These are phyloP conservation scores for Caenorhabditis drosophilae DNA, from an alignment of 2,888 invertebrate genomes.

Conservation along the genomic window DNA sequence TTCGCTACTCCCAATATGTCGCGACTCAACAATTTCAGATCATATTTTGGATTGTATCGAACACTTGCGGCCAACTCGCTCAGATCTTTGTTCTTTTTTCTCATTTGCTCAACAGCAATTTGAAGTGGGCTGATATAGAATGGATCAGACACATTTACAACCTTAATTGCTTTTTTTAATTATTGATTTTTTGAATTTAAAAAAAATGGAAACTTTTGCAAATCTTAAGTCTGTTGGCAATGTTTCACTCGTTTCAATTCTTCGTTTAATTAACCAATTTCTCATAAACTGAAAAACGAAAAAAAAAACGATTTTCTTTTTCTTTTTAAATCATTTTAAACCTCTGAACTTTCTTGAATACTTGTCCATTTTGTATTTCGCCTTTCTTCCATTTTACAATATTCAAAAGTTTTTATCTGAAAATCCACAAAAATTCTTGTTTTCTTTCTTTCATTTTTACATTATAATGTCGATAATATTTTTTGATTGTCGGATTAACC, in stretches of 20 bases:
- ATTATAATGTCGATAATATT: constrained; percentile 63
- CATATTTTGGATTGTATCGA: constrained; percentile 26
- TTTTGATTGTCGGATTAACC: constrained; percentile 54
- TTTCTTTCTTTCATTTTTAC: constrained; percentile 17
- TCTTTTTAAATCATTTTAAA: no score
- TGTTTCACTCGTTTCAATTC: constrained; percentile 16
- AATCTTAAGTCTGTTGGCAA: constrained; percentile 44
- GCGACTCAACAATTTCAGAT: constrained; percentile 47
- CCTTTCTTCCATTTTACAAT: constrained; percentile 45
- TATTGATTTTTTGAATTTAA: no score
- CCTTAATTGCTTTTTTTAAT: no score
- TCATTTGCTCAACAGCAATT: constrained; percentile 45
- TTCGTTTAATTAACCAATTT: constrained; percentile 51
- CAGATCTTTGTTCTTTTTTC: constrained; percentile 40
- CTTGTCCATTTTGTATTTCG: constrained; percentile 60
- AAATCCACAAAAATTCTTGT: neutral
- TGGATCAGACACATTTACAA: constrained; percentile 25
- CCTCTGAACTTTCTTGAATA: constrained; percentile 42
- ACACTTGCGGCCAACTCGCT: constrained; percentile 18
- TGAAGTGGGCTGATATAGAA: constrained; percentile 32
- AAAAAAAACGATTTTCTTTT: no score
- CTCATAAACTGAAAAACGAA: constrained; percentile 51
- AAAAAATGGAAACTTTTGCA: no score
- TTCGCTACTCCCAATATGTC: constrained; percentile 59
- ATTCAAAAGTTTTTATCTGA: constrained; percentile 56